Evolutionary conservation across 2,113 vertebrate genomes (phyloP).

Genomic region (Mus musculus): GRCm39 chr4:73448001-73448500

Average conservation of each 20-base stretch:
- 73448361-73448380: neutral
- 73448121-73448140: conserved; percentile 18
- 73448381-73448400: neutral
- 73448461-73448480: conserved; percentile 19
- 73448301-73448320: neutral
- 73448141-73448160: neutral
- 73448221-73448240: neutral
- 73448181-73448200: conserved; percentile 12
- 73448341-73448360: neutral
- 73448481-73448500: neutral
- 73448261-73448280: neutral
- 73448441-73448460: neutral
- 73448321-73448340: neutral
- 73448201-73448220: conserved; percentile 20
- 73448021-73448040: conserved; percentile 8
- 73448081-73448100: conserved; percentile 19
- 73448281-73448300: neutral
- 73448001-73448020: neutral
- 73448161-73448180: conserved; percentile 29
- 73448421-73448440: neutral
- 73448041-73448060: neutral
- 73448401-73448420: neutral
- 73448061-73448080: neutral
- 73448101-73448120: conserved; percentile 36
- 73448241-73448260: neutral